Evolutionary conservation across 2,113 vertebrate genomes (phyloP), one percentile per base, ranked within the genome.

Genomic region (Callipepla squamata): DNA sequence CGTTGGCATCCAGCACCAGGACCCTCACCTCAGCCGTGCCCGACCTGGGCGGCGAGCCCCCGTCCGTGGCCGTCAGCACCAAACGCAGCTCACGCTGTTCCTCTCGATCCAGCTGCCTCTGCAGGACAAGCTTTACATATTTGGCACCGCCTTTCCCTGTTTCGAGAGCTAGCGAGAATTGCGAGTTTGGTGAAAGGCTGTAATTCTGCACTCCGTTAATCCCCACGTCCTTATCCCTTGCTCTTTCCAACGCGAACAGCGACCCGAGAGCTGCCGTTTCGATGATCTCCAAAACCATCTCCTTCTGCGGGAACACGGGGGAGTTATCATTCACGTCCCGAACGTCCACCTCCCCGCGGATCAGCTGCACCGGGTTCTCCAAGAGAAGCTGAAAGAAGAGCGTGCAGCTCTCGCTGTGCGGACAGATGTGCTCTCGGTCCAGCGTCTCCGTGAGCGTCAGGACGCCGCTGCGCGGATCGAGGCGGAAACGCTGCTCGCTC

Each of bases 231-330:
- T 70, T 92, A 75, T 98, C 97, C 3, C 11, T 50, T 1, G 97
- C 97, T 0, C 51, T 94, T 32, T 97, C 96, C 23, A 98, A 22
- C 97, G 1, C 70, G 59, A 9, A 94, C 4, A 98, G 97, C 2
- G 96, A 70, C 6, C 96, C 97, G 1, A 68, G 59, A 9, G 92
- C 32, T 48, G 89, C 3, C 0, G 86, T 97, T 72, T 98, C 97
- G 93, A 32, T 47, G 88, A 98, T 97, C 4, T 98, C 0, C 69
- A 98, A 77, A 44, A 96, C n/a, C 28, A 97, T 86, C 19, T 96
- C 83, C 28, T 96, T 96, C 38, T 96, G 82, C 6, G 90, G 76
- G 90, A 99, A 98, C 12, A 59, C 45, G 0, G 98, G 98, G 9
- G 97, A n/a, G n/a, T n/a, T n/a, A n/a, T n/a, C n/a, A n/a, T n/a